Evolutionary conservation across 2,888 invertebrate species (phyloP).

Genomic region (Cephonodes hylas): DNA sequence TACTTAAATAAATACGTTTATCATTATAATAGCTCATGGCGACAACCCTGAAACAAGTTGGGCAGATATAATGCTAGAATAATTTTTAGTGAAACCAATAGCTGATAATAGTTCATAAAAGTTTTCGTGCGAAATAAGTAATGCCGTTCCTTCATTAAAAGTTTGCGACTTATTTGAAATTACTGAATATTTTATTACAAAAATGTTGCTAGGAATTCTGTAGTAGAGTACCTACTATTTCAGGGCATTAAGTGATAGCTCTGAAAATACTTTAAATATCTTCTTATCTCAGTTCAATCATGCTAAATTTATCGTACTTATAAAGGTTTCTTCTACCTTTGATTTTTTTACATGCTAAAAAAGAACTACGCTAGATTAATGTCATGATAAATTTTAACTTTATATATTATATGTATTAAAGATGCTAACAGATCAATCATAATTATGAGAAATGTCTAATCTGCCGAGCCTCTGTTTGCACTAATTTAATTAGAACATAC

Average conservation of each 20-base stretch:
- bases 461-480: too few species aligned
- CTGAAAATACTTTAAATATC: too few species aligned
- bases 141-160: slow-evolving; percentile 55
- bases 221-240: not conserved
- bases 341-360: too few species aligned
- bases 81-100: not conserved
- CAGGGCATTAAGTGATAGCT: not conserved
- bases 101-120: not conserved
- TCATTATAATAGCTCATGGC: not conserved
- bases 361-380: too few species aligned
- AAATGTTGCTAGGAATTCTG: not conserved
- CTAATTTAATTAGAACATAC: too few species aligned
- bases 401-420: too few species aligned
- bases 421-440: too few species aligned
- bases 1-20: not conserved
- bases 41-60: not conserved
- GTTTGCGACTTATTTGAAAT: slow-evolving; percentile 22
- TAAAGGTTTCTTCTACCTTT: too few species aligned
- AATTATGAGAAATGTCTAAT: too few species aligned
- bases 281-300: too few species aligned
- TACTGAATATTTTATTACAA: not conserved
- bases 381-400: too few species aligned
- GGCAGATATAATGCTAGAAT: not conserved
- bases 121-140: slow-evolving; percentile 21
- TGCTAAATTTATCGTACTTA: too few species aligned